phyloP scores from a whole-genome alignment of 2,797 vertebrate genomes.

The Spheniscus humboldti region DNA sequence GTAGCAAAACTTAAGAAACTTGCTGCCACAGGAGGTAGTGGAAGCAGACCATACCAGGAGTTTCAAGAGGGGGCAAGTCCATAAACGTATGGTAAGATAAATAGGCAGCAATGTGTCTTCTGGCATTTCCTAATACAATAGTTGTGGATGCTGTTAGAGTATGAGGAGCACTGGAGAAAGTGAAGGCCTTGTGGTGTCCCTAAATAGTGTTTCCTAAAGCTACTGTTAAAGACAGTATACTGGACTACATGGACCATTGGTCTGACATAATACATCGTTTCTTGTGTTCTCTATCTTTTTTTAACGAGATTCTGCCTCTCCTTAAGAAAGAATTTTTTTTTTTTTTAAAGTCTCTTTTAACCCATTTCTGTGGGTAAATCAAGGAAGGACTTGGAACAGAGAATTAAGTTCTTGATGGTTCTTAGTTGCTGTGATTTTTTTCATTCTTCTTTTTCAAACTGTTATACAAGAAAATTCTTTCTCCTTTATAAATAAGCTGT shows the following conservation, averaged over 20 bases:
- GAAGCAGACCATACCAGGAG: background rate
- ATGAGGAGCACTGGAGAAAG: background rate
- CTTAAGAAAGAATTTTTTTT: background rate
- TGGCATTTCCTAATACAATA: background rate
- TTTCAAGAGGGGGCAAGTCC: background rate
- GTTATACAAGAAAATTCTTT: background rate
- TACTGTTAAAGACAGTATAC: background rate
- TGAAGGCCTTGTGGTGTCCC: background rate
- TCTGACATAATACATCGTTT: background rate
- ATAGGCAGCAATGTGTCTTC: background rate
- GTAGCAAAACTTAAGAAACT: background rate
- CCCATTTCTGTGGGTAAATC: background rate
- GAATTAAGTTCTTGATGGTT: background rate
- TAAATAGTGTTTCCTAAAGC: background rate
- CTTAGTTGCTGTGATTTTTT: background rate
- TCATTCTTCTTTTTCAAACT: background rate
- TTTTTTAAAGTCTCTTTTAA: background rate
- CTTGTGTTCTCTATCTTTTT: background rate
- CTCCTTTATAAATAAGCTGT: background rate
- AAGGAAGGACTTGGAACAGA: background rate
- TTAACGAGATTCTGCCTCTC: background rate
- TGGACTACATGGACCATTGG: background rate
- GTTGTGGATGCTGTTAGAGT: background rate
- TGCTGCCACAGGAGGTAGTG: background rate
- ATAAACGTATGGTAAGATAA: background rate